Base-by-base conservation (phyloP, 2,113 vertebrate genomes). In the Muntiacus muntjak region DNA sequence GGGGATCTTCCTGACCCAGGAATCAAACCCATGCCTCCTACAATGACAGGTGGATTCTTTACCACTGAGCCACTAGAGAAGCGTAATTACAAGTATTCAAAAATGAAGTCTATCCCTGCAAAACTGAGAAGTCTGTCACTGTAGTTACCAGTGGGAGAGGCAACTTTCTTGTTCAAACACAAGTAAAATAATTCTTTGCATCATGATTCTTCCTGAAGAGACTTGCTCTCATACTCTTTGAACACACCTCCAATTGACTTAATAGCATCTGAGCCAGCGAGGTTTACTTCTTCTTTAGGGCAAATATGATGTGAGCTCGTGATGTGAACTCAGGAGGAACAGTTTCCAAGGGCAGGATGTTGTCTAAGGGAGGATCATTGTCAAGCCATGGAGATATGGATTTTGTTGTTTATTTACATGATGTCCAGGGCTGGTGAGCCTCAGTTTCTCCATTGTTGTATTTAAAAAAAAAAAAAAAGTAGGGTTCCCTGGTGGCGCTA, bases 121-220 rank as follows among this genome's bases (percentile, higher is more conserved):
- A 87, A 94, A 93, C 16, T 74, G 54, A 91, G 28, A 97, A 83
- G 25, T 79, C 50, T 67, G 19, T 74, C 64, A 36, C 15, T 67
- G 28, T 86, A 50, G 4, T n/a, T 90, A 87, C 43, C 88, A 10
- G n/a, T 12, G 64, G n/a, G 36, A 71, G 30, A 52, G 10, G 26
- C 28, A n/a, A 36, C 28, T 40, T 67, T 16, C 45, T 36, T 89
- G 28, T 88, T 91, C 50, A 89, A 58, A 71, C 45, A n/a, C 36
- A 60, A 87, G 43, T 3, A 50, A 14, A 90, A 78, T 15, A 58
- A 95, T 33, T 81, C 11, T 81, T 25, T 58, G 5, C 13, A 5
- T 30, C 36, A 74, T n/a, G 33, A 64, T 85, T 90, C 40, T 60
- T 95, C 43, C 26, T 71, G 81, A 54, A 87, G 10, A 92, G 23